Evolutionary conservation across 2,888 invertebrate species (phyloP), one percentile per base, ranked within the genome.

Genomic region (Drosophila nigricruria): DNA sequence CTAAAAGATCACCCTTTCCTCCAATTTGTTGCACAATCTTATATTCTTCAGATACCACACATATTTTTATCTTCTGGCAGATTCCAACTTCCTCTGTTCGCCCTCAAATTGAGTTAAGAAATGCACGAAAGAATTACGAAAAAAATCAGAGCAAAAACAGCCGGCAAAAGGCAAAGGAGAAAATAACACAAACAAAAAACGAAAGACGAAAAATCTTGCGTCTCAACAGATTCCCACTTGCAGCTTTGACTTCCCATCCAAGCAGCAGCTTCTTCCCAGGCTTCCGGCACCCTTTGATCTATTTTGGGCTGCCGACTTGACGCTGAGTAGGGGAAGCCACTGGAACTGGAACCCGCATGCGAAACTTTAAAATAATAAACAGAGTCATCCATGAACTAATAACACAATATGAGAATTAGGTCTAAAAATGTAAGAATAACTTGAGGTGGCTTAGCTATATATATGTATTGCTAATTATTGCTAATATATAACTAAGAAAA

Each of bases 271-370:
- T 18, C 38, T 52, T 34, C 27, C 27, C 60, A 9, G 43, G 36
- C 25, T 38, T 58, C 23, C 23, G 45, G 56, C 45, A 32, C 30
- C 60, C 70, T 73, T 74, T 74, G 74, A 74, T 74, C 74, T 73
- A 74, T 70, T 73, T 70, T 45, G 14, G 57, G 38, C 47, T 18
- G 34, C 25, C 12, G 16, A 52, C 36, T 45, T 25, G 49, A 23
- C 14, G 57, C n/a, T 5, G 6, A 5, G 25, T 5, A 47, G 23
- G 34, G 43, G 47, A n/a, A n/a, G n/a, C n/a, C n/a, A 43, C 30
- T 10, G 40, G 58, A 47, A 23, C 38, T 53, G 61, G 58, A 54
- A 36, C 59, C 40, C 27, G 30, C 20, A 59, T 40, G 66, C 40
- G n/a, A 42, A 64, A 61, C 56, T 23, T 70, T 18, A 69, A 70